Base-by-base conservation (phyloP, 2,797 vertebrate species). In the Pipistrellus kuhlii region DNA sequence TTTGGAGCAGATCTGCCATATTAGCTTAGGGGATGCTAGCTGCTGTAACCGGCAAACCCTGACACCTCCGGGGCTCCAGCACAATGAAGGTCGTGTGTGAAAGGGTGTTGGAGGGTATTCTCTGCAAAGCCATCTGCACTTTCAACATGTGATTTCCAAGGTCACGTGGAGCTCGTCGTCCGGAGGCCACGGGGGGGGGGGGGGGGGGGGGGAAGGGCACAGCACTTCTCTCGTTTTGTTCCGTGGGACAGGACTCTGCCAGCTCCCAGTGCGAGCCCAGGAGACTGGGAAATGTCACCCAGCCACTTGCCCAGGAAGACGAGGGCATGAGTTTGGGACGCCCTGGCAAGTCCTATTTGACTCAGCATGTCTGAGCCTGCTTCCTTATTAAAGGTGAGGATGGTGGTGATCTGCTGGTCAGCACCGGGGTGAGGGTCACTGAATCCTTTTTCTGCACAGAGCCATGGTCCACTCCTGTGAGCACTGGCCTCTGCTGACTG, bases 301-400 rank as follows among this genome's bases (percentile, higher is more conserved):
- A 7, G 64, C 44, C 12, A 0, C 5, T 12, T 71, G 44, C 0
- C 3, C 0, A 8, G 59, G 66, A 73, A 85, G 59, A 75, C 21
- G 59, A 91, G n/a, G 27, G 62, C 35, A 30, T 4, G 15, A 6
- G 14, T 57, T 51, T 80, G 78, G 48, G 64, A 66, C 86, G 15
- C 2, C 9, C 41, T 82, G 78, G 18, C 32, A 32, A 10, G 27
- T 17, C 7, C 59, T 48, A 3, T 72, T n/a, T 41, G 44, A 41
- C 48, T 13, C n/a, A 13, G 53, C 7, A 17, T 27, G 3, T 48
- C 2, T 17, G 59, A 86, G 62, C 11, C 82, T 87, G 62, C 55
- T 82, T 97, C 59, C 93, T 94, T 72, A 85, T 93, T 96, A 96
- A 81, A 66, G 46, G 48, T n/a, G 71, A 18, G 13, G 12, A 7